These are phyloP conservation scores for Neoniphon sammara DNA, from an alignment of 2,797 vertebrate species.

Conservation along the genomic window DNA sequence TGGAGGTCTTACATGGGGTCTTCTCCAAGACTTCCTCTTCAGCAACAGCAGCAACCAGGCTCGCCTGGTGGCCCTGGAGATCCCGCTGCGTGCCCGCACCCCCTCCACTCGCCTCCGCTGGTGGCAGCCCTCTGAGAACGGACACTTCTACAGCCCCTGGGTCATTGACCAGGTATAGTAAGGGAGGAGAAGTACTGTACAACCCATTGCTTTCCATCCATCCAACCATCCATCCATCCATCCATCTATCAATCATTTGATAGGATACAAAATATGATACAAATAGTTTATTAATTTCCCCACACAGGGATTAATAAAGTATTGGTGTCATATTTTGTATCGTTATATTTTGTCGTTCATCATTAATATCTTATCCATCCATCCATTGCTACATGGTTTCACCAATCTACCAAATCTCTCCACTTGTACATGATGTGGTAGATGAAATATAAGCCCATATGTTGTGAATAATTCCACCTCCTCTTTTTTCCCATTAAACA, in stretches of 20 bases:
- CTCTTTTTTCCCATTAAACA: background rate
- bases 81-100: slow-evolving; percentile 92
- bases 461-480: background rate
- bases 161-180: slow-evolving; percentile 94
- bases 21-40: slow-evolving; percentile 98
- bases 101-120: slow-evolving; percentile 91
- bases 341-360: too few relatives aligned
- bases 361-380: background rate
- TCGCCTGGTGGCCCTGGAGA: slow-evolving; percentile 93
- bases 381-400: background rate
- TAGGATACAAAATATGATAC: too few relatives aligned
- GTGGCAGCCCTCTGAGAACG: slow-evolving; percentile 97
- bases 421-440: background rate
- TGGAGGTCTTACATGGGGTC: slow-evolving; percentile 91
- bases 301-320: background rate
- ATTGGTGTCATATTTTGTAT: background rate
- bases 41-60: slow-evolving; percentile 97
- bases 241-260: background rate
- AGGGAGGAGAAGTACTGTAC: slow-evolving; percentile 25
- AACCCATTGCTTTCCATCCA: background rate
- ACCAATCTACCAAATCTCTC: background rate
- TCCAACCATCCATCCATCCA: background rate
- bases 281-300: background rate
- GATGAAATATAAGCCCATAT: background rate
- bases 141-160: slow-evolving; percentile 99